Percentiles rank a stretch among this genome's conserved stretches.
Conservation (phyloP, 2,113 vertebrate species). For the Anser cygnoides region DNA sequence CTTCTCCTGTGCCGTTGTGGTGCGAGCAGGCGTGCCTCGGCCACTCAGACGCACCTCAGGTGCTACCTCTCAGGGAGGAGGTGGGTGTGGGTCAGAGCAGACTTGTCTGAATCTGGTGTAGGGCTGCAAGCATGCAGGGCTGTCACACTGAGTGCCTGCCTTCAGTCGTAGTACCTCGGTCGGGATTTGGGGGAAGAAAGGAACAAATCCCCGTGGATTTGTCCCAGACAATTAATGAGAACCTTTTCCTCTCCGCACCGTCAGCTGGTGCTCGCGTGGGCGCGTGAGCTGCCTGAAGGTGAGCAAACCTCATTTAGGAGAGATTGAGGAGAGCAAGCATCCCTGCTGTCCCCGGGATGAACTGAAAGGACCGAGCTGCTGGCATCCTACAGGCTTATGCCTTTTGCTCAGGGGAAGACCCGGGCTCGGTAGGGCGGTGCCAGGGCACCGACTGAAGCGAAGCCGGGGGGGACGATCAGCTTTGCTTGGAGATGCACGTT, state of each 20-base stretch:
- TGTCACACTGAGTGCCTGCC: background rate
- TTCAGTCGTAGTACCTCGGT: fast-evolving
- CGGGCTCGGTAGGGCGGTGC: background rate
- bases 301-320: background rate
- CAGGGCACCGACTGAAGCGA: background rate
- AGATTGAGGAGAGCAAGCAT: background rate
- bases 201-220: background rate
- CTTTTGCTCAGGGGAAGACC: background rate
- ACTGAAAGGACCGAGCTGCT: background rate
- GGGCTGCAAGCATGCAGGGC: background rate
- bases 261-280: background rate
- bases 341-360: background rate
- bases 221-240: background rate
- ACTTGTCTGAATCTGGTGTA: fast-evolving
- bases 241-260: background rate
- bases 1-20: fast-evolving
- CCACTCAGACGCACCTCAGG: too few species aligned
- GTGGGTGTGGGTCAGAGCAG: background rate
- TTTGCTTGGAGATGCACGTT: background rate
- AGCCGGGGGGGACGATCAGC: background rate
- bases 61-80: background rate
- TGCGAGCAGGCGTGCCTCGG: background rate
- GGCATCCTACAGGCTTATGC: background rate
- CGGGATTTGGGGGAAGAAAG: background rate
- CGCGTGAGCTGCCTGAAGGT: background rate